Conservation (phyloP, 2,113 vertebrate genomes). For the Lasiurus cinereus region DNA sequence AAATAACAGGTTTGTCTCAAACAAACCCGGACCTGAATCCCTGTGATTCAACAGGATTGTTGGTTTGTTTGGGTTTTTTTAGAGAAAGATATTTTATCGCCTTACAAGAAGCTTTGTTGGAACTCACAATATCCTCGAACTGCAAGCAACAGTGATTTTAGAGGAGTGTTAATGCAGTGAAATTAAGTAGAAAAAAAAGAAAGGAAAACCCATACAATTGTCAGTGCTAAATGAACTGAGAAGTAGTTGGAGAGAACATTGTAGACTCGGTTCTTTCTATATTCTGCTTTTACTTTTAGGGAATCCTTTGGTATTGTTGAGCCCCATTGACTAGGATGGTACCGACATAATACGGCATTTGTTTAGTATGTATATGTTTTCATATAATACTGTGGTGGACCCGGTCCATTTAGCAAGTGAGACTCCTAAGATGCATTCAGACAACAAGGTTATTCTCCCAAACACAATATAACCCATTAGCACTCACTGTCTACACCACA, state of each 20-base stretch:
- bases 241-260: conserved; percentile 72
- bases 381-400: background rate
- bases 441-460: background rate
- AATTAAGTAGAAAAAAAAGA: conserved; percentile 43
- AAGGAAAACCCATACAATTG: conserved; percentile 65
- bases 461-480: too few species aligned
- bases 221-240: conserved; percentile 78
- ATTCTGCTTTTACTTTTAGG: conserved; percentile 69
- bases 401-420: background rate
- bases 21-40: conserved; percentile 32
- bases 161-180: conserved; percentile 71
- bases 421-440: background rate
- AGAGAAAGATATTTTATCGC: conserved; percentile 68
- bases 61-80: conserved; percentile 11
- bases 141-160: conserved; percentile 80
- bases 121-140: conserved; percentile 68
- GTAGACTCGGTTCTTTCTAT: conserved; percentile 41
- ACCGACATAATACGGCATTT: background rate
- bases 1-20: conserved; percentile 63
- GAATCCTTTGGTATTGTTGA: conserved; percentile 59
- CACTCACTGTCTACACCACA: background rate
- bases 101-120: conserved; percentile 65
- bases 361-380: conserved; percentile 20
- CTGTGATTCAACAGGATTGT: conserved; percentile 67
- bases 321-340: background rate